Evolutionary conservation across 1,140 invertebrate genomes (phyloP), one percentile per base, ranked within the genome.

Genomic region (Formica selysi): DNA sequence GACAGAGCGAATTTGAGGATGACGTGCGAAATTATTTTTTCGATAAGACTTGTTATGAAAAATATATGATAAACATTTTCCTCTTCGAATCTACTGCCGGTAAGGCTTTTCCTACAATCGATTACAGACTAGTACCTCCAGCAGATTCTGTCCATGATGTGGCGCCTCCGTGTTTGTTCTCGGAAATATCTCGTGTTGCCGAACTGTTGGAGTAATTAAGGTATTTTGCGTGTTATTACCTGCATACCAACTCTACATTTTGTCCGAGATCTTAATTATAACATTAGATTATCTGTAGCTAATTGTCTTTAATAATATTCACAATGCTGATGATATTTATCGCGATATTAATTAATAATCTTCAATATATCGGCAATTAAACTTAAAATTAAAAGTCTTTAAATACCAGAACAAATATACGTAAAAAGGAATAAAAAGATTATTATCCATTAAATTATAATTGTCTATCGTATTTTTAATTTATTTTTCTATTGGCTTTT

Each of bases 51-150:
- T 38, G 7, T 3, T 8, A 26, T 57, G 41, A 61, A 29, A 38
- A 73, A 36, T n/a, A 0, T 10, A 29, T 3, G 16, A 36, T n/a
- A 41, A 4, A 62, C 38, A 22, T 8, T 51, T 48, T 32, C n/a
- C 57, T 29, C 16, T 26, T 41, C 22, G 19, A 54, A 83, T 38
- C 79, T 38, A 36, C 79, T 16, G 79, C 79, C 79, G 79, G 79
- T 83, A 83, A 83, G 61, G 79, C 68, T 83, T 64, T 71, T n/a
- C 41, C 79, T 74, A 13, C 79, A 61, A 62, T 83, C 79, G 79
- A 83, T 83, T 48, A 57, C n/a, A 61, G 29, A 48, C 67, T n/a
- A 61, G 79, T 71, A 85, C 51, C 26, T 11, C 73, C 86, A 54
- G 70, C 1, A 16, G 71, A 65, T 73, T 22, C 64, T 78, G 68